A percentile compares a stretch with the other conserved stretches of the same genome.
Evolutionary conservation across 2,113 vertebrate genomes (phyloP).

Genomic region (Tachycineta bicolor): DNA sequence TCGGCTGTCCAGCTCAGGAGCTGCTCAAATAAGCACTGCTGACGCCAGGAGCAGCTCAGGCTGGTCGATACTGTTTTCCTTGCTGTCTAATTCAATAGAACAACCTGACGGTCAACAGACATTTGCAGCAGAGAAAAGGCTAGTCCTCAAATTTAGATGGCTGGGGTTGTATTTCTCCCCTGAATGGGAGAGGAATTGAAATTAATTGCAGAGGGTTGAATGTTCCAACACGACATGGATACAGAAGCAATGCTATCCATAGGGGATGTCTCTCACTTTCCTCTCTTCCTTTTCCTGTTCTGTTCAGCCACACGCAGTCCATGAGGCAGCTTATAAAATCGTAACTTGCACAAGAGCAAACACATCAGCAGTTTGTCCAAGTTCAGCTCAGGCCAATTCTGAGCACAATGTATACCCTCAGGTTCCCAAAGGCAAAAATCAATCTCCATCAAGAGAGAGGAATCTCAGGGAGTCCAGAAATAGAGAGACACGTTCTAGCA

Average conservation of each 20-base stretch:
- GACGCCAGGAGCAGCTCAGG: rapidly evolving
- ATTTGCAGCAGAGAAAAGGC: neutral
- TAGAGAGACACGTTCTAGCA: conserved; percentile 8
- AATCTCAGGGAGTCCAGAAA: conserved; percentile 48
- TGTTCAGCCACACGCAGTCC: neutral
- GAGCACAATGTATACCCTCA: conserved; percentile 58
- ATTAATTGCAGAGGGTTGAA: neutral
- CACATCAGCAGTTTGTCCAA: conserved; percentile 71
- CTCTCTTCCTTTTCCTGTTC: neutral
- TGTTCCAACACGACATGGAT: neutral
- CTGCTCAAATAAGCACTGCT: neutral
- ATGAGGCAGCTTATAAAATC: conserved; percentile 21
- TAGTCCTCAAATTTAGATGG: neutral
- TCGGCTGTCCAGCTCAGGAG: neutral
- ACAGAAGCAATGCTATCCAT: neutral
- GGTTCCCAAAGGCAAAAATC: conserved; percentile 71
- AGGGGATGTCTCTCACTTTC: neutral
- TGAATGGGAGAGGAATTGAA: neutral
- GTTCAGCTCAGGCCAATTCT: conserved; percentile 69
- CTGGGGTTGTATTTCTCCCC: neutral
- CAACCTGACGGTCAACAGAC: neutral
- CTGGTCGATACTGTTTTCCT: neutral
- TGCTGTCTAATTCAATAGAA: neutral
- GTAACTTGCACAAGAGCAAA: conserved; percentile 23
- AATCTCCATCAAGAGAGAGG: conserved; percentile 62